Percentiles rank a stretch among this genome's conserved stretches.
Conservation (phyloP, 2,888 invertebrate species). For the Automeris io region DNA sequence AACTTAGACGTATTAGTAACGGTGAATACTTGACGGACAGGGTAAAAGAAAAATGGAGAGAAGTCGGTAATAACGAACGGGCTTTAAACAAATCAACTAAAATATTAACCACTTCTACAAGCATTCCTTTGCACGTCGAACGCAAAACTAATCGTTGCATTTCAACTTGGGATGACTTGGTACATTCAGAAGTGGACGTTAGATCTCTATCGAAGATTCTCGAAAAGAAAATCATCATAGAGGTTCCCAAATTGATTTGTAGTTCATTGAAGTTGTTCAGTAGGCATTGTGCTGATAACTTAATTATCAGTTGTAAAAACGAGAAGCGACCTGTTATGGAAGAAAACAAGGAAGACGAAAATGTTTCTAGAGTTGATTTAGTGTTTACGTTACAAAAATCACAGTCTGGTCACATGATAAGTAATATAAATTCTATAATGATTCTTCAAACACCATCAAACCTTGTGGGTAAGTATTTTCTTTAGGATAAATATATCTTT, state of each 20-base stretch:
- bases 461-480: not conserved
- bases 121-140: conserved; percentile 48
- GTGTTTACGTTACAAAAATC: conserved; percentile 47
- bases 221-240: conserved; percentile 54
- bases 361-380: conserved; percentile 44
- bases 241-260: conserved; percentile 52
- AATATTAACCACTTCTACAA: conserved; percentile 44
- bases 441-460: conserved; percentile 35
- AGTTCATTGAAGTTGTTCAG: conserved; percentile 48
- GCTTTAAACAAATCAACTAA: conserved; percentile 25
- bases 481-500: not conserved
- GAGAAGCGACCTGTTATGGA: conserved; percentile 13
- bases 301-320: conserved; percentile 48
- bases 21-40: conserved; percentile 63
- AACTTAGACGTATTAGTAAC: conserved; percentile 65
- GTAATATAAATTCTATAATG: conserved; percentile 52
- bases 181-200: conserved; percentile 59
- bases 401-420: conserved; percentile 40
- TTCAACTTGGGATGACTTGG: conserved; percentile 49
- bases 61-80: conserved; percentile 26
- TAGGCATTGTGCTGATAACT: conserved; percentile 40
- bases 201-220: conserved; percentile 54
- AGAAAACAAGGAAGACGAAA: conserved; percentile 13
- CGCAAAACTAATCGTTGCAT: conserved; percentile 29
- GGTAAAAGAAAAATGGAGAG: conserved; percentile 62